Conservation (phyloP, 2,797 vertebrate genomes). For the Acanthiza pusilla region DNA sequence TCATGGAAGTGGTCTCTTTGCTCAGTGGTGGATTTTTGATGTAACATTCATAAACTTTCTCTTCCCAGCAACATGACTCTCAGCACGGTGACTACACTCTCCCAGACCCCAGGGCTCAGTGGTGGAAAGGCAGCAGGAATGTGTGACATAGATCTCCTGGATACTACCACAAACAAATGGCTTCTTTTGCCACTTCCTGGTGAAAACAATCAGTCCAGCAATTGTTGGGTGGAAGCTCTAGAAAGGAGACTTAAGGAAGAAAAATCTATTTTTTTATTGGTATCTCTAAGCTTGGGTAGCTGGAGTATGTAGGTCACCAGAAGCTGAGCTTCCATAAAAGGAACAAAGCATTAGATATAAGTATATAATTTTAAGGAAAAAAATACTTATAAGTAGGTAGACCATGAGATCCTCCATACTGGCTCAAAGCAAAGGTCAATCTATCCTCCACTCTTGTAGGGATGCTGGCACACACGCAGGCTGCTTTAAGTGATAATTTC, state of each 20-base stretch:
- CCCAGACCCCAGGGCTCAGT: background rate
- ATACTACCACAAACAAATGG: background rate
- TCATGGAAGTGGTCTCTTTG: background rate
- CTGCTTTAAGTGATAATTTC: background rate
- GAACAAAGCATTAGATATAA: background rate
- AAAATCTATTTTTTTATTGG: background rate
- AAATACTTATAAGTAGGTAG: background rate
- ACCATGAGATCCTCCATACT: background rate
- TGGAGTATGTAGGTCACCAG: background rate
- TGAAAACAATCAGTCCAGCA: background rate
- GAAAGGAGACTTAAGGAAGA: background rate
- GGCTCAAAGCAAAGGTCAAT: background rate
- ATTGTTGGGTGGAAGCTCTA: background rate
- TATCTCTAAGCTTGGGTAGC: background rate
- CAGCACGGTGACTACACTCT: fast-evolving
- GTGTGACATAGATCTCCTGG: background rate
- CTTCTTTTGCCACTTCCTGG: background rate
- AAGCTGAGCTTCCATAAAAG: background rate
- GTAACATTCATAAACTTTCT: background rate
- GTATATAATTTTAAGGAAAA: background rate
- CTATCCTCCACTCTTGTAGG: background rate
- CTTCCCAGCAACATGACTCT: background rate
- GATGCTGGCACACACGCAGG: background rate
- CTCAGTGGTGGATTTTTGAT: background rate
- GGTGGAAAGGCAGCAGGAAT: background rate